phyloP scores from a whole-genome alignment of 1,140 invertebrate genomes.

The Drosophila lini region DNA sequence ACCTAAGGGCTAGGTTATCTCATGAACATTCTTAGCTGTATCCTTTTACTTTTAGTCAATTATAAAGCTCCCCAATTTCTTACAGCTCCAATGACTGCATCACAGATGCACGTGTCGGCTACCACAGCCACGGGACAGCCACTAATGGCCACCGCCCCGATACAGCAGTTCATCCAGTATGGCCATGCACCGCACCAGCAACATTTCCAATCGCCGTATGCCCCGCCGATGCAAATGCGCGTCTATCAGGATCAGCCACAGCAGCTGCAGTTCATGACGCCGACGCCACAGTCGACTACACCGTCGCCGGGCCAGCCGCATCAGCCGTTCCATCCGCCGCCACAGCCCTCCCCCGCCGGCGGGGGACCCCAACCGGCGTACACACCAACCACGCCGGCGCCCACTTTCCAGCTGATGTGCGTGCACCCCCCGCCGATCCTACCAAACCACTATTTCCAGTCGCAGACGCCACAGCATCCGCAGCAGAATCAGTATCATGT shows the following conservation, averaged over 20 bases:
- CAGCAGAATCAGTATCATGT: slow-evolving; percentile 76
- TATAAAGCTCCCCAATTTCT: not conserved
- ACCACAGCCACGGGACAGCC: slow-evolving; percentile 93
- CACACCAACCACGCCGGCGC: slow-evolving; percentile 71
- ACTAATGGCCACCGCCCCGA: slow-evolving; percentile 90
- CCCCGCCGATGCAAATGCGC: slow-evolving; percentile 86
- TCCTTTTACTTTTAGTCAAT: not conserved
- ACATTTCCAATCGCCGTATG: slow-evolving; percentile 86
- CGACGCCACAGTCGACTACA: slow-evolving; percentile 87
- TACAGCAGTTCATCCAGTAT: slow-evolving; percentile 87
- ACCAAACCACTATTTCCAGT: slow-evolving; percentile 71
- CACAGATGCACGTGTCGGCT: slow-evolving; percentile 90
- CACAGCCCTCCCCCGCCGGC: slow-evolving; percentile 86
- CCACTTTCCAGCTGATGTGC: slow-evolving; percentile 86
- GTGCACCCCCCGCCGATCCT: slow-evolving; percentile 84
- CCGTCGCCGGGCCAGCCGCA: slow-evolving; percentile 88
- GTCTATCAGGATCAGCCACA: slow-evolving; percentile 87
- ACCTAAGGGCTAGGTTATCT: too few relatives aligned
- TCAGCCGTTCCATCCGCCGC: slow-evolving; percentile 86
- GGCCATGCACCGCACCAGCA: slow-evolving; percentile 88
- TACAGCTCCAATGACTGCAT: slow-evolving; percentile 87
- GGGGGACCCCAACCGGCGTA: slow-evolving; percentile 84
- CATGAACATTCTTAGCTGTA: not conserved
- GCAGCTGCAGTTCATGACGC: slow-evolving; percentile 87
- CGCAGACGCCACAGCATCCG: slow-evolving; percentile 74